A percentile compares a stretch with the other conserved stretches of the same genome.
Evolutionary conservation across 1,140 invertebrate species (phyloP).

Genomic region (Euschistus heros): DNA sequence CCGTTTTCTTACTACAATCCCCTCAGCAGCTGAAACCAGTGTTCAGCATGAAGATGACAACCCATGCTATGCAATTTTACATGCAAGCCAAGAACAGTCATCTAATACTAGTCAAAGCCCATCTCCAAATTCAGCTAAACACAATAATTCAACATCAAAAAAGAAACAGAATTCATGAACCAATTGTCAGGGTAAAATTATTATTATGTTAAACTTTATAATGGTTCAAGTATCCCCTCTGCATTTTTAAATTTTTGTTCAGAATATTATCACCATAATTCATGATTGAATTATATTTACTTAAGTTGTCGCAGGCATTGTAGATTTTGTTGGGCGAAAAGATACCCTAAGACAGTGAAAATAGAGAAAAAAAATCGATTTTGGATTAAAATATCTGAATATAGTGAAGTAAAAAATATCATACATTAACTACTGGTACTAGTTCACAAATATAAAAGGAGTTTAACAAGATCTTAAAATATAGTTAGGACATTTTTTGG

Average conservation of each 20-base stretch:
- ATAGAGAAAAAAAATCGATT: too few species aligned
- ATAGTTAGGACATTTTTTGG: too few species aligned
- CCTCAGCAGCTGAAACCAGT: conserved; percentile 68
- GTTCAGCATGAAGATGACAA: conserved; percentile 56
- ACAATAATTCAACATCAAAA: conserved; percentile 3
- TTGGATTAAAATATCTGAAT: too few species aligned
- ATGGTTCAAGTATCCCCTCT: neutral
- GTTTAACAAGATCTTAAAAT: too few species aligned
- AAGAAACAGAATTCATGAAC: neutral
- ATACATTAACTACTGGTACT: too few species aligned
- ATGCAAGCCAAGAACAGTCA: conserved; percentile 27
- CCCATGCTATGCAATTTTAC: conserved; percentile 28
- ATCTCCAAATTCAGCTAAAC: conserved; percentile 13
- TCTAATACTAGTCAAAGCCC: conserved; percentile 28
- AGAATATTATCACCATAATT: neutral
- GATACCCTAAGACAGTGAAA: too few species aligned
- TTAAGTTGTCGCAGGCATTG: too few species aligned
- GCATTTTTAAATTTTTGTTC: neutral
- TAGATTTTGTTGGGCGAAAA: too few species aligned
- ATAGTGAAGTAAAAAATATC: too few species aligned
- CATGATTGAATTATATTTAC: too few species aligned
- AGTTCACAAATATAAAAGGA: too few species aligned
- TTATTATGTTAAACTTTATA: neutral
- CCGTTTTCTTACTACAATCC: conserved; percentile 63
- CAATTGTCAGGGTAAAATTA: neutral